Evolutionary conservation across 2,888 invertebrate genomes (phyloP).

Genomic region (Amblyjoppa fuscipennis): DNA sequence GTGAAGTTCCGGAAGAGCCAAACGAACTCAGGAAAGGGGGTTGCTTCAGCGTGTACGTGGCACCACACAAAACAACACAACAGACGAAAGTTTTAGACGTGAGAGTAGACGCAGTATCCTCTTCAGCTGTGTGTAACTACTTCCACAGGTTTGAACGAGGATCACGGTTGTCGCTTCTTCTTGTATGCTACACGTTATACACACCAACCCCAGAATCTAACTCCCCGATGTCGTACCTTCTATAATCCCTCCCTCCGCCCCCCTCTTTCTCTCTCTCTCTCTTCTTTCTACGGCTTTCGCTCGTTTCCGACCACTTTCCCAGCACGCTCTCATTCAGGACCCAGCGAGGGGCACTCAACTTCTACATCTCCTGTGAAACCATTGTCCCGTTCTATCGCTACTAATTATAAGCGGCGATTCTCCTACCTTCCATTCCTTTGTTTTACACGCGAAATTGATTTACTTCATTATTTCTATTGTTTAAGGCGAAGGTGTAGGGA

Average conservation of each 20-base stretch:
- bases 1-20: conserved; percentile 21
- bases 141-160: not conserved
- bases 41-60: conserved; percentile 1
- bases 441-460: not conserved
- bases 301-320: conserved; percentile 33
- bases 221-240: conserved; percentile 30
- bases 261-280: conserved; percentile 56
- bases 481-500: too few relatives aligned
- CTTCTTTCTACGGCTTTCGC: conserved; percentile 45
- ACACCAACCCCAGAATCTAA: not conserved
- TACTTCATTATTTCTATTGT: not conserved
- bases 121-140: not conserved
- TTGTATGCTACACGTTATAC: not conserved
- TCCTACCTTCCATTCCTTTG: conserved; percentile 17
- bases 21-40: not conserved
- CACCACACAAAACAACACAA: conserved; percentile 13
- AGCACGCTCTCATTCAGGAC: not conserved
- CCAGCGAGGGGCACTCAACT: conserved; percentile 70
- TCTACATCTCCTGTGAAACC: conserved; percentile 57
- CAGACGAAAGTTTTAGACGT: not conserved
- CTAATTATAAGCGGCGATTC: conserved; percentile 78
- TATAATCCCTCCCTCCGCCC: conserved; percentile 59
- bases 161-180: not conserved
- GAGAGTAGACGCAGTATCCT: not conserved
- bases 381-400: conserved; percentile 66